A percentile compares a stretch with the other conserved stretches of the same genome.
Conservation (phyloP, 2,888 invertebrate species). For the Drosophila borborema region DNA sequence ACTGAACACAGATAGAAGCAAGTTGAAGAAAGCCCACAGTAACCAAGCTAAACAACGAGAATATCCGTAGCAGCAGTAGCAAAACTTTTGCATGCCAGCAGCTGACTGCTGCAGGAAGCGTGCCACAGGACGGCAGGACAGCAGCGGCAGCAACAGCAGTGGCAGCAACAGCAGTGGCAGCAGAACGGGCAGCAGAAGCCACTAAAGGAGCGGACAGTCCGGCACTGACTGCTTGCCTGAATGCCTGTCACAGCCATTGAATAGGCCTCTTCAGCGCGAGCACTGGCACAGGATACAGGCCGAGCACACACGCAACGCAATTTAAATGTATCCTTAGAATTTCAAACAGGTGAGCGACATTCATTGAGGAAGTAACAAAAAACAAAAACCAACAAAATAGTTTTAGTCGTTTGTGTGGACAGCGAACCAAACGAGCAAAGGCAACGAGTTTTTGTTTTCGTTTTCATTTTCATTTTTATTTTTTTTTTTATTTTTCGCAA, state of each 20-base stretch:
- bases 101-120: slow-evolving; percentile 77
- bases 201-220: slow-evolving; percentile 55
- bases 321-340: slow-evolving; percentile 80
- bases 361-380: slow-evolving; percentile 49
- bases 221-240: slow-evolving; percentile 42
- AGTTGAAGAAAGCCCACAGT: slow-evolving; percentile 40
- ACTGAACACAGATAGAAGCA: slow-evolving; percentile 15
- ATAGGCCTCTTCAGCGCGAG: slow-evolving; percentile 62
- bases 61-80: slow-evolving; percentile 46
- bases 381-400: slow-evolving; percentile 21
- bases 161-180: slow-evolving; percentile 25
- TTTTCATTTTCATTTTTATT: not conserved
- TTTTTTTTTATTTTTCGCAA: not conserved
- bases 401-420: slow-evolving; percentile 9
- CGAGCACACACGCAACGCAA: slow-evolving; percentile 69
- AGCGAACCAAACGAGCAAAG: slow-evolving; percentile 26
- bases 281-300: slow-evolving; percentile 68
- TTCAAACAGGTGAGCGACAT: slow-evolving; percentile 76
- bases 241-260: slow-evolving; percentile 59
- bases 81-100: slow-evolving; percentile 64
- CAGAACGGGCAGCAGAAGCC: slow-evolving; percentile 13
- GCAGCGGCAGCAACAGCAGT: too few species aligned
- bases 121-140: slow-evolving; percentile 51
- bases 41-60: slow-evolving; percentile 49
- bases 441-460: slow-evolving; percentile 18